These are phyloP conservation scores for Drosophila punjabiensis DNA, from an alignment of 1,140 invertebrate species.

Conservation along the genomic window DNA sequence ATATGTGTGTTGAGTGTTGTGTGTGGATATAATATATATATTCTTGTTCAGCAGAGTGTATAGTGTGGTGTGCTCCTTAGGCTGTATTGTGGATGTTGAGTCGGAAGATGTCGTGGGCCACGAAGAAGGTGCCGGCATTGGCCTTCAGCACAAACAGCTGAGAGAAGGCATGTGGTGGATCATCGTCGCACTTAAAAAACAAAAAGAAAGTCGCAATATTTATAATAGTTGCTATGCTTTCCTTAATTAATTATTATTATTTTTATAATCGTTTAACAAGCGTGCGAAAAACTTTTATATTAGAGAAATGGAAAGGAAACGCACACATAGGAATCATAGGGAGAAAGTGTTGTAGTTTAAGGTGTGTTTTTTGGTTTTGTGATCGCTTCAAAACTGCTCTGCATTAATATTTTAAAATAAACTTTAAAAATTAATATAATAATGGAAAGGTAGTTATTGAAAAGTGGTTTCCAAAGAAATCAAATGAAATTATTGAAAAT, in stretches of 20 bases:
- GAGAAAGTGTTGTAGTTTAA: background rate
- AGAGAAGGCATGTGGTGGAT: constrained; percentile 95
- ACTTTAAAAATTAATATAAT: background rate
- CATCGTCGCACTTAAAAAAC: constrained; percentile 94
- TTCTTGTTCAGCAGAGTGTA: background rate
- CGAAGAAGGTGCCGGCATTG: constrained; percentile 92
- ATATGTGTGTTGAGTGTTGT: constrained; percentile 13
- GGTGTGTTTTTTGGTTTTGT: background rate
- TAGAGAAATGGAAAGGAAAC: background rate
- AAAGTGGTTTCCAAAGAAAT: too few species aligned
- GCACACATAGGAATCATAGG: constrained; percentile 7
- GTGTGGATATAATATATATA: constrained; percentile 10
- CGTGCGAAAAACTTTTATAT: constrained; percentile 11
- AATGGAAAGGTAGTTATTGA: background rate
- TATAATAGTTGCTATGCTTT: background rate
- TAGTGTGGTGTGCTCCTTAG: constrained; percentile 77
- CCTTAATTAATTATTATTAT: background rate
- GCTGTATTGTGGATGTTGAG: constrained; percentile 94
- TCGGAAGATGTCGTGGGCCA: constrained; percentile 97
- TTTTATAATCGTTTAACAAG: constrained; percentile 23
- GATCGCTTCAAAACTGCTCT: background rate
- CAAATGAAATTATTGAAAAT: too few species aligned
- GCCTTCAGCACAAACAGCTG: constrained; percentile 96
- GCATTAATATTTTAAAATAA: background rate
- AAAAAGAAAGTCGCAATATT: constrained; percentile 20